Conservation (phyloP, 2,888 invertebrate species). For the Lasioglossum leucozonium region DNA sequence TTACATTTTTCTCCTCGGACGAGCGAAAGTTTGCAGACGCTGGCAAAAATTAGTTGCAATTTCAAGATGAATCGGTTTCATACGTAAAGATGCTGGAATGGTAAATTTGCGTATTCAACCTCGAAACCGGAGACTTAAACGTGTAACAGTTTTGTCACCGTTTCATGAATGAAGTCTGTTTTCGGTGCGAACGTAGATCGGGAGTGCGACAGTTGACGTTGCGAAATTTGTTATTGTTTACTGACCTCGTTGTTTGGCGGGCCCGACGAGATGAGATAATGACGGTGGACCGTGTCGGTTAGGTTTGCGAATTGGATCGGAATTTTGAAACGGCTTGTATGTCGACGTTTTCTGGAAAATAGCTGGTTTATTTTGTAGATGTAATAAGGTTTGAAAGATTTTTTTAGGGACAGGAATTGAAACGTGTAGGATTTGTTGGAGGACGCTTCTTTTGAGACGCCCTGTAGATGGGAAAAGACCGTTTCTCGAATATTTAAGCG, state of each 20-base stretch:
- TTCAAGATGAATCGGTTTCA: not conserved
- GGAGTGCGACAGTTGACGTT: not conserved
- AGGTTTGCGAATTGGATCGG: not conserved
- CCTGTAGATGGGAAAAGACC: too few relatives aligned
- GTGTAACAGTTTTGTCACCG: not conserved
- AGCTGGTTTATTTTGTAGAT: too few relatives aligned
- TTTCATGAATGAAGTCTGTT: slow-evolving; percentile 2
- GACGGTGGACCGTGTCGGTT: not conserved
- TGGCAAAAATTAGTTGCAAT: not conserved
- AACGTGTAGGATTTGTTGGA: not conserved
- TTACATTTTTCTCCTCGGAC: slow-evolving; percentile 54
- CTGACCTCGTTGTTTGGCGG: not conserved
- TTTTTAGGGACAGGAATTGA: too few relatives aligned
- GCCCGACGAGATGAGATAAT: not conserved
- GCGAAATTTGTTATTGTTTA: slow-evolving; percentile 7
- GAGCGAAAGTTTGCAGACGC: slow-evolving; percentile 7
- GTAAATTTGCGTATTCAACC: not conserved
- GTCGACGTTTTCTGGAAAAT: too few relatives aligned
- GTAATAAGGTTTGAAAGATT: too few relatives aligned
- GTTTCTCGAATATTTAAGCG: too few relatives aligned
- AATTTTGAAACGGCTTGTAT: too few relatives aligned
- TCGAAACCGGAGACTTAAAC: not conserved
- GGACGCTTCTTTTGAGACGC: not conserved
- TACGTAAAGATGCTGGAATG: not conserved
- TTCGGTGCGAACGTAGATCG: not conserved